Conservation (phyloP, 2,797 vertebrate genomes). For the Clarias fuscus region DNA sequence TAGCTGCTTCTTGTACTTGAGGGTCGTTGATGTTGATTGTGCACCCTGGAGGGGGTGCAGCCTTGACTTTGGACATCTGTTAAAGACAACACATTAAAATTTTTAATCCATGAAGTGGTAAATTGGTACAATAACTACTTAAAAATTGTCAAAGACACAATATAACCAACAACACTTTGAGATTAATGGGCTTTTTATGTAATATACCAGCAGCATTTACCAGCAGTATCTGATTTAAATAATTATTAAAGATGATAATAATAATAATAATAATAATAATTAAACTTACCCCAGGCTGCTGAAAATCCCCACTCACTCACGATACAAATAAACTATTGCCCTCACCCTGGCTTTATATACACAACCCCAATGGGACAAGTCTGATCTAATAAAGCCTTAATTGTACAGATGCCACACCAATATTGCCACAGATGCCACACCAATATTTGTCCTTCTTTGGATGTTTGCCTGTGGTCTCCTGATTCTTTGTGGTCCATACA, state of each 20-base stretch:
- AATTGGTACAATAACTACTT: neutral
- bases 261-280: neutral
- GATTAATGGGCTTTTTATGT: neutral
- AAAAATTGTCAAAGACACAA: neutral
- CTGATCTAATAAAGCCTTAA: neutral
- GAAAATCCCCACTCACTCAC: neutral
- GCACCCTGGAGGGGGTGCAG: conserved; percentile 63
- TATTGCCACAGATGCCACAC: neutral
- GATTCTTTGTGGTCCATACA: neutral
- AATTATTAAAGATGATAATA: neutral
- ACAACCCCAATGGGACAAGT: neutral
- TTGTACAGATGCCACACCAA: neutral
- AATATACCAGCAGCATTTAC: neutral
- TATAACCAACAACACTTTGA: neutral
- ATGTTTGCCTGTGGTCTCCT: neutral
- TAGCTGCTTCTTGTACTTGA: conserved; percentile 71
- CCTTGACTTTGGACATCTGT: conserved; percentile 50
- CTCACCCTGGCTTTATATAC: neutral
- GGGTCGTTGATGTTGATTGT: conserved; percentile 70
- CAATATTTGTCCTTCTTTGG: neutral
- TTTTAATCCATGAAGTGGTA: neutral
- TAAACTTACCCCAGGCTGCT: neutral
- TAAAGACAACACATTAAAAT: neutral
- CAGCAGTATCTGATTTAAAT: neutral
- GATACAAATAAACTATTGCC: neutral